These are phyloP conservation scores for Hypsibius dujardini DNA, from an alignment of 1,140 invertebrate genomes.

Conservation along the genomic window DNA sequence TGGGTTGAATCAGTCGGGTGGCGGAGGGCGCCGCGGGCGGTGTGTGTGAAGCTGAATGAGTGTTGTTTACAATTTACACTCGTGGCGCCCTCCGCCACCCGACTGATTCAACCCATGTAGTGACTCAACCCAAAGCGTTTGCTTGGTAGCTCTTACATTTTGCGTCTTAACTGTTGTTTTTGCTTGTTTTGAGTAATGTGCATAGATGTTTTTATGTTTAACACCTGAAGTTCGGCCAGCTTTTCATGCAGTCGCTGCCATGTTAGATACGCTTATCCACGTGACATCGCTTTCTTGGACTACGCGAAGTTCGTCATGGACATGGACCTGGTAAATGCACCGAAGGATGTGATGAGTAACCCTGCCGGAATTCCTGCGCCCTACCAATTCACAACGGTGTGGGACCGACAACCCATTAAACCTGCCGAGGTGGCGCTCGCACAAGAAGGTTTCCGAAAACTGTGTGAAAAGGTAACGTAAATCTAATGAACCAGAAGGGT, in stretches of 20 bases:
- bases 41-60: no score
- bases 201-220: no score
- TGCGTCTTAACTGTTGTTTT: background rate
- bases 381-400: background rate
- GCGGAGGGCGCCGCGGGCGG: no score
- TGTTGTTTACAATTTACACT: no score
- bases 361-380: background rate
- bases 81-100: no score
- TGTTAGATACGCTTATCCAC: conserved; percentile 5
- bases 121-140: no score
- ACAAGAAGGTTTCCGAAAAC: conserved; percentile 6
- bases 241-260: no score
- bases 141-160: background rate
- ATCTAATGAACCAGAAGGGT: no score
- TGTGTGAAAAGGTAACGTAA: background rate
- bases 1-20: no score
- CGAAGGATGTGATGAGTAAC: background rate
- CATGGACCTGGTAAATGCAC: background rate
- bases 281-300: background rate
- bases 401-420: background rate
- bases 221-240: no score
- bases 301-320: background rate
- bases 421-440: background rate
- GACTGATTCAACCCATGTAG: no score
- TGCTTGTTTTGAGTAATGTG: background rate